phyloP scores from a whole-genome alignment of 2,113 vertebrate genomes.

The Acanthisitta chloris region DNA sequence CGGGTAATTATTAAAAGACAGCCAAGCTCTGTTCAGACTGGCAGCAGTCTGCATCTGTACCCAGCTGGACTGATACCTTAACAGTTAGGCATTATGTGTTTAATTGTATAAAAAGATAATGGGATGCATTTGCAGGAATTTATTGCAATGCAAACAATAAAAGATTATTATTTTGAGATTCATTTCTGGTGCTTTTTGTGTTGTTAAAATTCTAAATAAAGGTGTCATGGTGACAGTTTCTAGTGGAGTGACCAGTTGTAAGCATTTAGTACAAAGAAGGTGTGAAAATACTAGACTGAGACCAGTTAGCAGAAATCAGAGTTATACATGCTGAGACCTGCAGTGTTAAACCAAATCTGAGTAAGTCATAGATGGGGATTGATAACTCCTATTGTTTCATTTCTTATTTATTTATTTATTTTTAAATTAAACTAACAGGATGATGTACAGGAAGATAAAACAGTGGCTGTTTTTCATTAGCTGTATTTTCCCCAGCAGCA shows the following conservation, averaged over 20 bases:
- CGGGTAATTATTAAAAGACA: conserved; percentile 66
- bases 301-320: conserved; percentile 88
- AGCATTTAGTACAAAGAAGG: conserved; percentile 84
- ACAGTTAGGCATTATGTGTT: conserved; percentile 29
- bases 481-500: background rate
- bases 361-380: conserved; percentile 75
- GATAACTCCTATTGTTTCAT: conserved; percentile 64
- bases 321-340: conserved; percentile 82
- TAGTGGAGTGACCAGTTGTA: conserved; percentile 75
- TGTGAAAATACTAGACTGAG: conserved; percentile 84
- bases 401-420: background rate
- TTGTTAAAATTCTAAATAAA: conserved; percentile 87
- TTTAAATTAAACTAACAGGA: background rate
- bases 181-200: conserved; percentile 58
- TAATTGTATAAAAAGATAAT: conserved; percentile 68
- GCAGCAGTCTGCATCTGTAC: conserved; percentile 39
- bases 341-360: conserved; percentile 71
- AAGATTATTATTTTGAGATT: conserved; percentile 51
- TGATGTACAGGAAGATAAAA: conserved; percentile 41
- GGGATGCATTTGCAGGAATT: conserved; percentile 64
- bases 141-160: conserved; percentile 60
- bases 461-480: conserved; percentile 45
- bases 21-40: conserved; percentile 49
- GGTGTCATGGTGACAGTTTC: conserved; percentile 72
- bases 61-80: conserved; percentile 51